Evolutionary conservation across 2,797 vertebrate genomes (phyloP).

Genomic region (Chanos chanos): DNA sequence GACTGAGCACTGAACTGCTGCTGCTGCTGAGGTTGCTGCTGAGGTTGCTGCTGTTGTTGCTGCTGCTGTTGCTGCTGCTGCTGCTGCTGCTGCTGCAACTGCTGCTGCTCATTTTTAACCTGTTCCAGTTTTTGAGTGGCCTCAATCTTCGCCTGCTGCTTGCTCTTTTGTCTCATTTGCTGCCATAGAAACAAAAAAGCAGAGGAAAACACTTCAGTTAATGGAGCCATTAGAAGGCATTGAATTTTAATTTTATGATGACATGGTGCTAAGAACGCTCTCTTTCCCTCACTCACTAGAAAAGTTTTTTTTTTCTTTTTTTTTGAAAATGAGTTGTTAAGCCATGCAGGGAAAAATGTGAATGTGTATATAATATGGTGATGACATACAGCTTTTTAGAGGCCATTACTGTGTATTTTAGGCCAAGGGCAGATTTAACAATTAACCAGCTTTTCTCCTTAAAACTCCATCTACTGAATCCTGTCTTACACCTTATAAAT

Average conservation of each 20-base stretch:
- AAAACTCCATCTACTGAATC: constrained; percentile 35
- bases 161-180: constrained; percentile 97
- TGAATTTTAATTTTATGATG: constrained; percentile 47
- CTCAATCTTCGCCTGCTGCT: constrained; percentile 96
- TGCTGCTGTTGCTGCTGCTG: constrained; percentile 83
- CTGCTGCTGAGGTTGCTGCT: constrained; percentile 64
- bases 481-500: constrained; percentile 42
- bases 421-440: constrained; percentile 47
- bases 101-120: constrained; percentile 93
- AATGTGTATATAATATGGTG: constrained; percentile 38
- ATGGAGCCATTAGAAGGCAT: constrained; percentile 7
- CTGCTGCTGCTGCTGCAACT: constrained; percentile 70
- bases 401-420: constrained; percentile 38
- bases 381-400: constrained; percentile 31
- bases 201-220: constrained; percentile 31
- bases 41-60: constrained; percentile 64
- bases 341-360: constrained; percentile 46
- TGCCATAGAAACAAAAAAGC: constrained; percentile 53
- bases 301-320: constrained; percentile 15
- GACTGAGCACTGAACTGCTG: constrained; percentile 57
- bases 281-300: constrained; percentile 48
- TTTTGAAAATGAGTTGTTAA: constrained; percentile 41
- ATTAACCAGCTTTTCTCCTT: constrained; percentile 30
- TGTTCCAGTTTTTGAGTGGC: constrained; percentile 95
- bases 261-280: constrained; percentile 50